These are phyloP conservation scores for Harlomillsia oculata DNA, from an alignment of 1,140 invertebrate species.

Conservation along the genomic window DNA sequence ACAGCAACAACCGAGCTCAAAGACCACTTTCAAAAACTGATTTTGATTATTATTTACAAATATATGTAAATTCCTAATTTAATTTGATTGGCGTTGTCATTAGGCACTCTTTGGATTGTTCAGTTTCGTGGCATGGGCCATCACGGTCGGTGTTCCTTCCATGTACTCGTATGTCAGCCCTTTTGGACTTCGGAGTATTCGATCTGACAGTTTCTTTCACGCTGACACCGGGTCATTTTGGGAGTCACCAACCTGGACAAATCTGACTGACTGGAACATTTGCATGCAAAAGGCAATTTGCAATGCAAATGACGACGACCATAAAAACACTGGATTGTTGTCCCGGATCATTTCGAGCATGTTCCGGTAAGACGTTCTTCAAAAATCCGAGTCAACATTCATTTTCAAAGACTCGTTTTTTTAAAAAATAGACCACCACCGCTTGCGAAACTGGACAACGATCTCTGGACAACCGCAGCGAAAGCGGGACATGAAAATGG, in stretches of 20 bases:
- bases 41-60: background rate
- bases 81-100: background rate
- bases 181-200: background rate
- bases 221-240: constrained; percentile 2
- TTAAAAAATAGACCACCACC: no score
- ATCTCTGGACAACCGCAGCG: no score
- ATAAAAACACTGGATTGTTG: no score
- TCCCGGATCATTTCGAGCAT: no score
- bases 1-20: no score
- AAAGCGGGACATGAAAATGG: no score
- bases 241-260: constrained; percentile 13
- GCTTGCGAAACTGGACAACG: no score
- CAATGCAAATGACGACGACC: no score
- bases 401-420: no score
- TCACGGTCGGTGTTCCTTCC: constrained; percentile 13
- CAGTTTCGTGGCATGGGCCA: background rate
- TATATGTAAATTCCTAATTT: background rate
- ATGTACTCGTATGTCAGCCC: constrained; percentile 7
- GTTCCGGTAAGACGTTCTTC: no score
- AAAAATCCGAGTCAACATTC: no score
- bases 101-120: constrained; percentile 19
- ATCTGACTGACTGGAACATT: constrained; percentile 15
- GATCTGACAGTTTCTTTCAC: background rate
- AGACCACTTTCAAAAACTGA: background rate
- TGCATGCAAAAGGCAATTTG: constrained; percentile 30